These are phyloP conservation scores for Lates japonicus DNA, from an alignment of 2,797 vertebrate genomes.

Conservation along the genomic window DNA sequence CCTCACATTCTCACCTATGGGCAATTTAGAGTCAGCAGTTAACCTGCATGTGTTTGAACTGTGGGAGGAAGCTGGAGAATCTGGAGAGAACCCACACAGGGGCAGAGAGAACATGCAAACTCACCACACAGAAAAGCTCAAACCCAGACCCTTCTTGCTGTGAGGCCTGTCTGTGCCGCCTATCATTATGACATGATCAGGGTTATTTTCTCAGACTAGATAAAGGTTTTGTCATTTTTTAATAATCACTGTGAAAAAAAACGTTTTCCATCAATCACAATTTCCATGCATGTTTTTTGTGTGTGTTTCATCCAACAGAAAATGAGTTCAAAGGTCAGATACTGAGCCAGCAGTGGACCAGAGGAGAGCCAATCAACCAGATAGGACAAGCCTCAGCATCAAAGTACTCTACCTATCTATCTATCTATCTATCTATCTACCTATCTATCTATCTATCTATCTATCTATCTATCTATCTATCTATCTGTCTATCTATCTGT, in stretches of 20 bases:
- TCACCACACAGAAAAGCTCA: too few species aligned
- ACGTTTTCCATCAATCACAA: too few species aligned
- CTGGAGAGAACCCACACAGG: too few species aligned
- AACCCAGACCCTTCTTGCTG: too few species aligned
- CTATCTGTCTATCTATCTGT: conserved; percentile 1
- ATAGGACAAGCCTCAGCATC: conserved; percentile 83
- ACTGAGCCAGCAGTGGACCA: conserved; percentile 91
- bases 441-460: conserved; percentile 14
- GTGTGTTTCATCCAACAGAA: conserved; percentile 78
- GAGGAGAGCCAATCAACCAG: conserved; percentile 87
- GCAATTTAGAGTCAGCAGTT: too few species aligned
- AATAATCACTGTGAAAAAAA: background rate
- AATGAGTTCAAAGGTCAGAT: conserved; percentile 93
- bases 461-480: background rate
- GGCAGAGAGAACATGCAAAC: too few species aligned
- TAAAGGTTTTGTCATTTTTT: background rate
- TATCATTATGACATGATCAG: background rate
- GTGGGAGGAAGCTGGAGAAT: too few species aligned
- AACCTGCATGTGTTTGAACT: too few species aligned
- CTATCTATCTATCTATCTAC: background rate
- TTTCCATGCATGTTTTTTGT: background rate
- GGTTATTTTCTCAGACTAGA: background rate
- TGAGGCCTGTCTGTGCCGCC: too few species aligned
- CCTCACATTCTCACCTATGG: too few species aligned
- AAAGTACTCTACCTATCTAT: conserved; percentile 65